Evolutionary conservation across 2,113 vertebrate species (phyloP).

Genomic region (Siniperca knerii): DNA sequence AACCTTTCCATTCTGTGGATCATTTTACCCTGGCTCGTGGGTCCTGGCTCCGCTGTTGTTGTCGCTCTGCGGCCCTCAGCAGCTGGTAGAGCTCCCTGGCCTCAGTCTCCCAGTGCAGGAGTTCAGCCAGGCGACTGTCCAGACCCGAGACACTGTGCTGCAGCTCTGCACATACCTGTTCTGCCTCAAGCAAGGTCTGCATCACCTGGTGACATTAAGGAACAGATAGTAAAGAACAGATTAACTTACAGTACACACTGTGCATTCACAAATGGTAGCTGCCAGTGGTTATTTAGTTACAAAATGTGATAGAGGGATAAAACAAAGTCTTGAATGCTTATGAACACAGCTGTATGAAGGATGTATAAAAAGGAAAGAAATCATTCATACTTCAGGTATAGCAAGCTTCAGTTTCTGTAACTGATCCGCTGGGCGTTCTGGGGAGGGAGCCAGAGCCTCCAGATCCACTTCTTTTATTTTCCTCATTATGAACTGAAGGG

Average conservation of each 20-base stretch:
- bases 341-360: neutral
- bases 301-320: neutral
- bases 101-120: conserved; percentile 83
- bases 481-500: conserved; percentile 79
- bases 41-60: conserved; percentile 70
- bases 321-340: neutral
- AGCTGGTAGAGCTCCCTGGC: conserved; percentile 78
- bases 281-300: too few relatives aligned
- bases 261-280: neutral
- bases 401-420: conserved; percentile 77
- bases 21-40: conserved; percentile 74
- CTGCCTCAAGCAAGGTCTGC: conserved; percentile 79
- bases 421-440: conserved; percentile 75
- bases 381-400: conserved; percentile 77
- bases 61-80: conserved; percentile 68
- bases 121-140: conserved; percentile 83
- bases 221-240: neutral
- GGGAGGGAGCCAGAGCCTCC: conserved; percentile 66
- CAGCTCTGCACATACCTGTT: conserved; percentile 82
- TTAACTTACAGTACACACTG: neutral
- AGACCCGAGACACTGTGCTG: conserved; percentile 80
- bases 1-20: too few relatives aligned
- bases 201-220: conserved; percentile 67
- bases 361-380: neutral
- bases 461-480: conserved; percentile 82